These are phyloP conservation scores for Dryoscopus gambensis DNA, from an alignment of 2,113 vertebrate species.

Conservation along the genomic window DNA sequence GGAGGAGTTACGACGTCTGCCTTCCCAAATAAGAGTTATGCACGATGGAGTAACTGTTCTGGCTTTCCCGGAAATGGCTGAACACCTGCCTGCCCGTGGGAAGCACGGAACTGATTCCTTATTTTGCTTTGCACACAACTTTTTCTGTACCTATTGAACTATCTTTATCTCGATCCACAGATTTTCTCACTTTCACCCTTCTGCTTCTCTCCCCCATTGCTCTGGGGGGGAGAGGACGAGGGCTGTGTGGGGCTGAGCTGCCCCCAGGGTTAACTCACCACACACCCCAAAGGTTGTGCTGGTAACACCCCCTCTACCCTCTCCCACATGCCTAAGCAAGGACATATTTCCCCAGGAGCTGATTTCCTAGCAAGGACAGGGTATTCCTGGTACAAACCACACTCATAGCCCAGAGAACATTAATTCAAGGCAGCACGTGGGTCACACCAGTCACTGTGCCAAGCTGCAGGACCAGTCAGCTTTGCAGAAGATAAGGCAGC, in stretches of 20 bases:
- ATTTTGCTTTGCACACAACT: neutral
- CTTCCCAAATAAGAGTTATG: neutral
- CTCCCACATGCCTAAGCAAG: neutral
- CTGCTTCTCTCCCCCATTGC: neutral
- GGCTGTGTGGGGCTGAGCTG: neutral
- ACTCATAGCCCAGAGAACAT: neutral
- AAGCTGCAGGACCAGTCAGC: neutral
- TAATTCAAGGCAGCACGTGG: neutral
- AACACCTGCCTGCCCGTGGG: neutral
- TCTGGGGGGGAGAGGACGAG: accelerated
- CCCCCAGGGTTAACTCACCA: neutral
- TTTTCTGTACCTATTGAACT: neutral
- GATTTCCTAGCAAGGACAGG: neutral
- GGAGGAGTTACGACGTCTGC: neutral
- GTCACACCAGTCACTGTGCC: neutral
- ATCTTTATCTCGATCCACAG: neutral
- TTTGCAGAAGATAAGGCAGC: neutral
- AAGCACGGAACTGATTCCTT: neutral
- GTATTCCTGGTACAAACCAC: neutral
- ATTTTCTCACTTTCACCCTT: neutral
- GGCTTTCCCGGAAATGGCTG: neutral
- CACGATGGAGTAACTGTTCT: neutral
- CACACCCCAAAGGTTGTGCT: neutral
- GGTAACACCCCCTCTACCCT: neutral
- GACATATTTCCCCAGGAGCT: neutral